Evolutionary conservation across 2,797 vertebrate species (phyloP).

Genomic region (Naso thynnoides): DNA sequence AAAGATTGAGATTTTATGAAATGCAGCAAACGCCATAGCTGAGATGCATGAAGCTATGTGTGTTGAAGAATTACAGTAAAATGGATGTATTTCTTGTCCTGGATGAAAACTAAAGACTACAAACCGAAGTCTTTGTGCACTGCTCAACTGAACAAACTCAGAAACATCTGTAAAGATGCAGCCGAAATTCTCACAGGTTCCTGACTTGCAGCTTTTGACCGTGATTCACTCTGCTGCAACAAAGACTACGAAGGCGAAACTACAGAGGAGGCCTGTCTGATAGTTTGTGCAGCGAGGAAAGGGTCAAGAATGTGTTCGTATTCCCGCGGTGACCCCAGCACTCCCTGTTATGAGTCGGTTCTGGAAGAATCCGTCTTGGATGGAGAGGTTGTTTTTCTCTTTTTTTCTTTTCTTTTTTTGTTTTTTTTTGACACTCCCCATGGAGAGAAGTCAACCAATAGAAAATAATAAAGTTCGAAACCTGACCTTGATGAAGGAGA

Average conservation of each 20-base stretch:
- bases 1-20: conserved; percentile 55
- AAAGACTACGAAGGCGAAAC: neutral
- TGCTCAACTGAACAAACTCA: neutral
- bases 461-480: conserved; percentile 65
- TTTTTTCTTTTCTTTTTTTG: neutral
- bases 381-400: conserved; percentile 19
- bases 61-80: neutral
- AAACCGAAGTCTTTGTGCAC: neutral
- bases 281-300: conserved; percentile 4
- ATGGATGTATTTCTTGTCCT: neutral
- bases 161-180: conserved; percentile 1
- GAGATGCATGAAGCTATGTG: neutral
- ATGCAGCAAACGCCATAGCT: neutral
- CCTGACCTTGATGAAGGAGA: conserved; percentile 72
- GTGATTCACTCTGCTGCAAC: conserved; percentile 5
- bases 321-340: conserved; percentile 34
- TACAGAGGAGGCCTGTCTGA: conserved; percentile 18
- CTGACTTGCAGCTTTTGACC: neutral
- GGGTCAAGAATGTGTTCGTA: conserved; percentile 45
- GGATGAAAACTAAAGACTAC: neutral
- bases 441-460: conserved; percentile 47
- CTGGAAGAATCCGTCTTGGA: conserved; percentile 34
- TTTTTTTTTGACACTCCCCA: conserved; percentile 35
- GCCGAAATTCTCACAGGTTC: neutral
- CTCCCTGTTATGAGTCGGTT: conserved; percentile 33